phyloP scores from a whole-genome alignment of 2,797 vertebrate species.

The Pseudochirops cupreus region DNA sequence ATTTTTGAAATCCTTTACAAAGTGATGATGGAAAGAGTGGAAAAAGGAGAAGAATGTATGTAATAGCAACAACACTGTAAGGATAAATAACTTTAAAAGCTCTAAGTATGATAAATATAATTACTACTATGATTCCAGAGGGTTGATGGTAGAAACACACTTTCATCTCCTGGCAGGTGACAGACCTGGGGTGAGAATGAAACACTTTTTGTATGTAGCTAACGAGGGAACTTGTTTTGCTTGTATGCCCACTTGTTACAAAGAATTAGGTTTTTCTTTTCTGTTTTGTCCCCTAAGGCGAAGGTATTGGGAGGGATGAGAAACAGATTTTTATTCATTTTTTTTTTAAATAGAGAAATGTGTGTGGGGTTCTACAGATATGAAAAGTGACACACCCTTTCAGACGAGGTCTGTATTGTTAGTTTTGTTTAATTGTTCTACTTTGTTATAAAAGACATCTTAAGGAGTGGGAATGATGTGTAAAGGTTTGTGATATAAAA shows the following conservation, averaged over 20 bases:
- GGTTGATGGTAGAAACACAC: not conserved
- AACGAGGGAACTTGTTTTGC: not conserved
- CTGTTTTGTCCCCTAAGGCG: not conserved
- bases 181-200: not conserved
- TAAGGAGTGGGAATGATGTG: not conserved
- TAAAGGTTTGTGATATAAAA: not conserved
- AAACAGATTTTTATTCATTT: not conserved
- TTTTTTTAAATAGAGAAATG: not conserved
- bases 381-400: no score
- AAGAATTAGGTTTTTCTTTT: not conserved
- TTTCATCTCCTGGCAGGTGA: not conserved
- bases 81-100: not conserved
- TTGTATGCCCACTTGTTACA: not conserved
- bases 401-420: no score
- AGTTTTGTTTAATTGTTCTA: no score
- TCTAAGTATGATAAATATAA: not conserved
- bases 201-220: not conserved
- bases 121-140: not conserved
- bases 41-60: not conserved
- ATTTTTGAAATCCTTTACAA: not conserved
- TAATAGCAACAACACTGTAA: not conserved
- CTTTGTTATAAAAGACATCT: not conserved
- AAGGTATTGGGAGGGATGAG: not conserved
- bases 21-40: not conserved
- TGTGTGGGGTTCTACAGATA: no score